Evolutionary conservation across 2,113 vertebrate genomes (phyloP), one percentile per base, ranked within the genome.

Genomic region (Dascyllus trimaculatus): DNA sequence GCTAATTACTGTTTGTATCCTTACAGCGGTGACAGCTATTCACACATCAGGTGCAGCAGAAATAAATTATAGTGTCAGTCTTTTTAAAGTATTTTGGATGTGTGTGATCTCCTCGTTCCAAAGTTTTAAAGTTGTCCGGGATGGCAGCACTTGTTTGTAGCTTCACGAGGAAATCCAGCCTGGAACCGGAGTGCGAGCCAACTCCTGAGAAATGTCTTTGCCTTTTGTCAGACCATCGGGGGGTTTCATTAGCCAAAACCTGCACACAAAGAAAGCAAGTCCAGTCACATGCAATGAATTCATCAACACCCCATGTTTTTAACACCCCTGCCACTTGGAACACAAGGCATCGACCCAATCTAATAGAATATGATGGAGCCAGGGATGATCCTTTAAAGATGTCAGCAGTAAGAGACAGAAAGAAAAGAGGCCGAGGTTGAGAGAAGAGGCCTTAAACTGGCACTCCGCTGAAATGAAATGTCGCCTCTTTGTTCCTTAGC

Each of bases 201-300:
- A 82, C 81, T 46, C 54, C 75, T 68, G 72, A 79, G 87, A 84
- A 87, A 87, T 79, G 71, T 79, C 51, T 85, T 80, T 86, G 85
- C 69, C 85, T 88, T 91, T 90, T 79, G 60, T 81, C 75, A 72
- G 53, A 85, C 17, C 89, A 46, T 69, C 81, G 25, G 88, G 88
- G 84, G 89, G 76, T 81, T 92, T 91, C 85, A 92, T 91, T 88
- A 89, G 85, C 35, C 66, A 81, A 84, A 90, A 85, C 75, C 86
- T 65, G 10, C 62, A 46, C 78, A 92, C 88, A 93, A 92, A 90
- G 88, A 89, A 85, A 78, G 79, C 83, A 71, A 88, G 81, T 90
- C 66, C 85, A 90, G 86, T 90, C 89, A 89, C 90, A 93, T 89
- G 90, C 89, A 92, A 94, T 94, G 92, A 94, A 94, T 94, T 92